These are phyloP conservation scores for Zeus faber DNA, from an alignment of 2,113 vertebrate species.

Conservation along the genomic window DNA sequence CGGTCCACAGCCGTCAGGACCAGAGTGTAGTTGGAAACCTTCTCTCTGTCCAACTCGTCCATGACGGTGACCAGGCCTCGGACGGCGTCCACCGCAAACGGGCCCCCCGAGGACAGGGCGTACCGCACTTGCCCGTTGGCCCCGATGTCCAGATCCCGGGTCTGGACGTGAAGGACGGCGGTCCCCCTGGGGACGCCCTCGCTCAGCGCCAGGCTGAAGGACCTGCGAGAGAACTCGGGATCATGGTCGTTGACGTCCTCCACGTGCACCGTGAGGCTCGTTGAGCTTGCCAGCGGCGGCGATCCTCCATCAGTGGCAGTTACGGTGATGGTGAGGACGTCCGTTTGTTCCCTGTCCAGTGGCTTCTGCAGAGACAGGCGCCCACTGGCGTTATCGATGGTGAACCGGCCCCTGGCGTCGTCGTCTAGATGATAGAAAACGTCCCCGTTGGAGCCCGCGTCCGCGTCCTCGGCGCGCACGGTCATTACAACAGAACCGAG, in stretches of 20 bases:
- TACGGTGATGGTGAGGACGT: conserved; percentile 52
- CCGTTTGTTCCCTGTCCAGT: conserved; percentile 66
- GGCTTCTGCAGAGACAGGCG: conserved; percentile 56
- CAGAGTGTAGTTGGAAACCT: conserved; percentile 39
- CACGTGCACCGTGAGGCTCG: conserved; percentile 61
- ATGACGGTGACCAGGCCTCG: conserved; percentile 63
- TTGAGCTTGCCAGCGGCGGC: conserved; percentile 41
- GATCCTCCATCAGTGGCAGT: conserved; percentile 65
- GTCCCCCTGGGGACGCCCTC: conserved; percentile 63
- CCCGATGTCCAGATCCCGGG: conserved; percentile 63
- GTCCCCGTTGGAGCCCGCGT: conserved; percentile 61
- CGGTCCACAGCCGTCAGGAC: conserved; percentile 41
- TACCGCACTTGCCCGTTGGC: conserved; percentile 67
- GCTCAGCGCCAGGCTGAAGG: conserved; percentile 54
- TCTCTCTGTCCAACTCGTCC: conserved; percentile 68
- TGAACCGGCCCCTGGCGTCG: conserved; percentile 41
- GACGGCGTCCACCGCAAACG: conserved; percentile 63
- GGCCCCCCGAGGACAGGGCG: conserved; percentile 34
- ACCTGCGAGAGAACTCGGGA: conserved; percentile 61
- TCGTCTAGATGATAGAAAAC: conserved; percentile 64
- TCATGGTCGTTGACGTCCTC: conserved; percentile 73
- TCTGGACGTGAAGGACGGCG: conserved; percentile 56
- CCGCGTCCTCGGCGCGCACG: conserved; percentile 64
- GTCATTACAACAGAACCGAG: conserved; percentile 56
- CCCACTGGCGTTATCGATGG: conserved; percentile 60